A percentile compares a stretch with the other conserved stretches of the same genome.
Conservation (phyloP, 2,797 vertebrate genomes). For the Buphagus erythrorhynchus region DNA sequence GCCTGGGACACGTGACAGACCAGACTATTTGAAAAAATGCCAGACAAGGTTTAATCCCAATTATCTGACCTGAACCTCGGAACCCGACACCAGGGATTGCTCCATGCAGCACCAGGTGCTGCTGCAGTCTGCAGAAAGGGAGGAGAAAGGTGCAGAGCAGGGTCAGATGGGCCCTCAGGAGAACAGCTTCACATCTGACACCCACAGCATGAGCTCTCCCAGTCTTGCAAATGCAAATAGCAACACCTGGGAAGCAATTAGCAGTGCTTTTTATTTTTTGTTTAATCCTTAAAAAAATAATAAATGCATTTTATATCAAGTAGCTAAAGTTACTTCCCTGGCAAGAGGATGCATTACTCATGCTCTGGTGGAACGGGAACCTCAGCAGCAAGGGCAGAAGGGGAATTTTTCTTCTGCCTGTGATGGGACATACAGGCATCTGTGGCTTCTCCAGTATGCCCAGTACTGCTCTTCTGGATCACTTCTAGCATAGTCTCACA, state of each 20-base stretch:
- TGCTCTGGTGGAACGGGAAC: neutral
- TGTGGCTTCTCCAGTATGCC: neutral
- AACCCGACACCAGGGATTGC: accelerated
- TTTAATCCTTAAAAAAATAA: neutral
- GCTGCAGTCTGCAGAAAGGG: accelerated
- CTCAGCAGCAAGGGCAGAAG: neutral
- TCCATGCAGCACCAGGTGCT: accelerated
- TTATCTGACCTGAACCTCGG: neutral
- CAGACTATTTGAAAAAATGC: neutral
- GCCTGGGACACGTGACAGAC: accelerated
- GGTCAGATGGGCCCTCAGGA: neutral
- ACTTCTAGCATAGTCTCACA: neutral
- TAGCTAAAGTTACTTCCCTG: neutral
- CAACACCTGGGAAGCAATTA: neutral
- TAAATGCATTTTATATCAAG: neutral
- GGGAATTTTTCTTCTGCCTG: neutral
- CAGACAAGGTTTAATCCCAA: neutral
- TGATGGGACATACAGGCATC: accelerated
- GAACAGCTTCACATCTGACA: neutral
- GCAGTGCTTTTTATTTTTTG: neutral
- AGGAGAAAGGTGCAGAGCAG: neutral
- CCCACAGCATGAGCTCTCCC: neutral
- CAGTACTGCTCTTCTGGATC: neutral
- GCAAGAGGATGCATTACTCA: neutral
- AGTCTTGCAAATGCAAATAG: neutral